Base-by-base conservation (phyloP, 2,797 vertebrate species). In the Urophycis tenuis region DNA sequence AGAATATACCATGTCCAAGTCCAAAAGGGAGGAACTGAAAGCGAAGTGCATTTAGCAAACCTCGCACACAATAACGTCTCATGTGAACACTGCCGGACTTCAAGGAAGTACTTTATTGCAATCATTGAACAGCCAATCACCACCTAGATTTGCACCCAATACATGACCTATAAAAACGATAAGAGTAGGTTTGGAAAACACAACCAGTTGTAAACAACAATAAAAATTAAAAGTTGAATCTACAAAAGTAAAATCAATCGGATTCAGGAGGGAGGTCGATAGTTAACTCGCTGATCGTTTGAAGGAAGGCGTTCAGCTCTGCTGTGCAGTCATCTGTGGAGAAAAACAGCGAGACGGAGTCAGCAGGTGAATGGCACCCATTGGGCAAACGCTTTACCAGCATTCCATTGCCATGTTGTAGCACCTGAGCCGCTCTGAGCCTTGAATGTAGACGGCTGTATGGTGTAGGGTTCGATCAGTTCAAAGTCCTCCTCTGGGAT, bases 11-110 rank as follows among this genome's bases (percentile, higher is more conserved):
- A 31, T 64, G 22, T 49, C 36, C 75, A 5, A 30, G 39, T 78
- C 33, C 31, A 7, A 33, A 32, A 36, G 3, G 34, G 81, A 88
- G 89, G 87, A 90, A 91, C 82, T 72, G 80, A 90, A 79, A 83
- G 19, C 89, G 90, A 92, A 92, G 92, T 92, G 92, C 88, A 85
- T 74, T 88, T 71, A 22, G 64, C 76, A 82, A 84, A 73, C 71
- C 84, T 85, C 45, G 76, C 34, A 60, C 34, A 60, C 36, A 32
- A 78, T 73, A 80, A 67, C 70, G 7, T 80, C 78, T 79, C 89
- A 91, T 83, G 88, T 91, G 90, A 90, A 85, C 78, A 78, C 74
- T 79, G 79, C 76, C 82, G 72, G 77, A 81, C 79, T 81, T 74
- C 29, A 7, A 76, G 81, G 80, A 89, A 80, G 85, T 89, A 89